Evolutionary conservation across 2,888 invertebrate species (phyloP), one percentile per base, ranked within the genome.

Genomic region (Lymantria dispar): DNA sequence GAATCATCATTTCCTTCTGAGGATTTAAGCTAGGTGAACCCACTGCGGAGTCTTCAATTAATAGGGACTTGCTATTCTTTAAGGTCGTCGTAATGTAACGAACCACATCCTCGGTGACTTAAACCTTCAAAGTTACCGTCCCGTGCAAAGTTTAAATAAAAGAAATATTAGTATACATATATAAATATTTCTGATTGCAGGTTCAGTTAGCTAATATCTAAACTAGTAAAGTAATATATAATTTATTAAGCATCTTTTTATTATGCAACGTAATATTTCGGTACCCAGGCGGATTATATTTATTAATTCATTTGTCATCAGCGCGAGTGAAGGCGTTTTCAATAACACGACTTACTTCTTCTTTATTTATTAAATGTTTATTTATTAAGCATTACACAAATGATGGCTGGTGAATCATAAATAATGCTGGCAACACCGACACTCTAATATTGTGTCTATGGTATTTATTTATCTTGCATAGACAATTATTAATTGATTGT

Each of bases 381-480:
- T 67, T 68, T 69, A 72, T 70, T 65, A 68, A 54, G 60, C 58
- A 63, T 62, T 63, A 64, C 62, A 68, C 60, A 69, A 70, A 66
- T 62, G 60, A 56, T 64, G 55, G 55, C 54, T 39, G 45, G 50
- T 37, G 30, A 43, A 52, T 63, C 58, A 63, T 74, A 68, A 70
- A 72, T 72, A 70, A 68, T 60, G 47, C 47, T 58, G 58, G 61
- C 62, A 67, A 65, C 62, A 59, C 52, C 48, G 61, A 56, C 55
- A 60, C 62, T 62, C 62, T 54, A 62, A 64, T 58, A 66, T 57
- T 57, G 61, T 58, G 62, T 54, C 56, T 64, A 56, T 60, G 60
- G 62, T 61, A 66, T 64, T 68, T 67, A 67, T 64, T 68, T 63
- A 66, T 61, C 48, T 60, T 50, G 57, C 59, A 62, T 59, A 62